Evolutionary conservation across 2,888 invertebrate genomes (phyloP).

Genomic region (Metalampra italica): DNA sequence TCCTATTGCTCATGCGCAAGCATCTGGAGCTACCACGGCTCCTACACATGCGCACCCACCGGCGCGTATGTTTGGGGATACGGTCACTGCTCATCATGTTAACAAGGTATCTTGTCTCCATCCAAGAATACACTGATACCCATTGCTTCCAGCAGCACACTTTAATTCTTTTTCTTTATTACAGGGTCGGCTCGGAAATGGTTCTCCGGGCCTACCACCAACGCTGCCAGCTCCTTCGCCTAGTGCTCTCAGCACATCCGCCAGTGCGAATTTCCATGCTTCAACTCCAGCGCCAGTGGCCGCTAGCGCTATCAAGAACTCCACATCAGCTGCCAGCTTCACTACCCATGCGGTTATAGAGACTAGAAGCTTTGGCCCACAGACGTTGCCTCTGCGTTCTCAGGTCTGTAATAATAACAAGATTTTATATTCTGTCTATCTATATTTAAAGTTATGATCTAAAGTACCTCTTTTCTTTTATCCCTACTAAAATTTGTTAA

Average conservation of each 20-base stretch:
- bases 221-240: constrained; percentile 86
- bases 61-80: constrained; percentile 86
- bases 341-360: constrained; percentile 71
- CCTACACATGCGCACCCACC: constrained; percentile 75
- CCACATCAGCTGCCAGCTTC: constrained; percentile 79
- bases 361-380: constrained; percentile 70
- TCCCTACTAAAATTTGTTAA: not conserved
- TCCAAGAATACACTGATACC: too few species aligned
- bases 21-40: constrained; percentile 49
- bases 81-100: constrained; percentile 72
- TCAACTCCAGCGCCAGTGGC: constrained; percentile 51
- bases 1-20: constrained; percentile 64
- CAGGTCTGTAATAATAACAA: constrained; percentile 40
- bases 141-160: too few species aligned
- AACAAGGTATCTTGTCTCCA: constrained; percentile 45
- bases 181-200: constrained; percentile 65
- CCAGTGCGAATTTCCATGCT: constrained; percentile 80
- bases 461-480: not conserved
- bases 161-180: not conserved
- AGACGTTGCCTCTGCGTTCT: constrained; percentile 69
- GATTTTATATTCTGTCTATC: not conserved
- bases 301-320: constrained; percentile 71
- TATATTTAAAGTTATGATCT: not conserved
- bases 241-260: constrained; percentile 79
- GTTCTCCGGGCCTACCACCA: constrained; percentile 83